Percentiles rank a stretch among this genome's conserved stretches.
Conservation (phyloP, 1,140 invertebrate genomes). For the Leptinotarsa texana region DNA sequence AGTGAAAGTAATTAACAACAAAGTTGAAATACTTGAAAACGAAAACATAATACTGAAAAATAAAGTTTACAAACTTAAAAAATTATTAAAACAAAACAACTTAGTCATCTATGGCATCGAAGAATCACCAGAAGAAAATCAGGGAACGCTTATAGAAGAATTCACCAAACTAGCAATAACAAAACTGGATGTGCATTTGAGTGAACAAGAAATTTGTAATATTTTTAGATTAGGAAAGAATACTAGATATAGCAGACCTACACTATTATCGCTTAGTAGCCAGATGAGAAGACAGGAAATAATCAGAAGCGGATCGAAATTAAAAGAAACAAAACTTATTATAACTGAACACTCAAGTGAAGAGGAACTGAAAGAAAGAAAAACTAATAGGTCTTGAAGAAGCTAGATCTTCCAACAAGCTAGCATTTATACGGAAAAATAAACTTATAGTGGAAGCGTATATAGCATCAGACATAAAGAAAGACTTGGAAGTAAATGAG, state of each 20-base stretch:
- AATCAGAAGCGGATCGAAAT: constrained; percentile 9
- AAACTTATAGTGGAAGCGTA: constrained; percentile 14
- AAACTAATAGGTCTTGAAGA: constrained; percentile 8
- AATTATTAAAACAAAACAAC: constrained; percentile 13
- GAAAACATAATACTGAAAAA: constrained; percentile 10
- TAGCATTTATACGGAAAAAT: not conserved
- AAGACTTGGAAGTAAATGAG: not conserved
- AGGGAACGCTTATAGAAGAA: constrained; percentile 1
- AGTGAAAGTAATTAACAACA: not conserved
- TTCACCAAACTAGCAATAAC: not conserved
- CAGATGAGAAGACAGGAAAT: constrained; percentile 4
- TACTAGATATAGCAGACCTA: constrained; percentile 1
- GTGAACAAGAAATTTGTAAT: not conserved
- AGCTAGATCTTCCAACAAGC: constrained; percentile 3
- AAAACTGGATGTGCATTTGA: constrained; percentile 1
- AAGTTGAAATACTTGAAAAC: constrained; percentile 9
- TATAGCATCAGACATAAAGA: not conserved
- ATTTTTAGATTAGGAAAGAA: constrained; percentile 14
- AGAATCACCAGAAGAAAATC: constrained; percentile 18
- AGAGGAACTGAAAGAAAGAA: not conserved
- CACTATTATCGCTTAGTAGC: not conserved
- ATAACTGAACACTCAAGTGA: constrained; percentile 23
- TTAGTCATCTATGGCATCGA: constrained; percentile 18
- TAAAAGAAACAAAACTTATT: constrained; percentile 24
- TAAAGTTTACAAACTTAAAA: constrained; percentile 2